Evolutionary conservation across 2,888 invertebrate genomes (phyloP).

Genomic region (Luffia ferchaultella): DNA sequence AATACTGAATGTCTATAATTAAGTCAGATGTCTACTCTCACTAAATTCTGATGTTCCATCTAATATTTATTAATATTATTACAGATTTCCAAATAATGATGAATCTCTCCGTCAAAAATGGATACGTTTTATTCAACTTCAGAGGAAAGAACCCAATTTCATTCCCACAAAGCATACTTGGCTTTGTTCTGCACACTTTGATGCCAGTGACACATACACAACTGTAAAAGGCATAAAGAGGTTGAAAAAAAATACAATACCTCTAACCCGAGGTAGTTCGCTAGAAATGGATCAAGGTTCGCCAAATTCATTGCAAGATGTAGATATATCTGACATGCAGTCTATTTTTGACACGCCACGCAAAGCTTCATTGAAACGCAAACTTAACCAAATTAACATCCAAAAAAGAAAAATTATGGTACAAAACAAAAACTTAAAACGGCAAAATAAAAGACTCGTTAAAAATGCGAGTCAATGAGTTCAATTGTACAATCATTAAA

Average conservation of each 20-base stretch:
- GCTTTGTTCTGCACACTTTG: not conserved
- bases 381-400: slow-evolving; percentile 7
- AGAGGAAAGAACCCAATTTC: not conserved
- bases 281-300: not conserved
- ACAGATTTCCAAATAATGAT: not conserved
- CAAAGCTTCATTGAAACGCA: slow-evolving; percentile 3
- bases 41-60: too few relatives aligned
- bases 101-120: not conserved
- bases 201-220: not conserved
- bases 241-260: not conserved
- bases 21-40: too few relatives aligned
- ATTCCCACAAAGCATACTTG: not conserved
- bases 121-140: not conserved
- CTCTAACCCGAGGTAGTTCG: not conserved
- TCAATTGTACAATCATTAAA: slow-evolving; percentile 4
- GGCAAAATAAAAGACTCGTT: slow-evolving; percentile 5
- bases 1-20: too few relatives aligned
- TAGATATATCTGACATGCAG: not conserved
- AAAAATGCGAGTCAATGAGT: slow-evolving; percentile 5
- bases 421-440: slow-evolving; percentile 6
- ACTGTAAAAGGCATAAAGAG: not conserved
- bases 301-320: not conserved
- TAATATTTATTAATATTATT: too few relatives aligned
- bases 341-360: slow-evolving; percentile 4
- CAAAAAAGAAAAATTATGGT: slow-evolving; percentile 5